These are phyloP conservation scores for Radopholus similis DNA, from an alignment of 1,140 invertebrate genomes.

Conservation along the genomic window DNA sequence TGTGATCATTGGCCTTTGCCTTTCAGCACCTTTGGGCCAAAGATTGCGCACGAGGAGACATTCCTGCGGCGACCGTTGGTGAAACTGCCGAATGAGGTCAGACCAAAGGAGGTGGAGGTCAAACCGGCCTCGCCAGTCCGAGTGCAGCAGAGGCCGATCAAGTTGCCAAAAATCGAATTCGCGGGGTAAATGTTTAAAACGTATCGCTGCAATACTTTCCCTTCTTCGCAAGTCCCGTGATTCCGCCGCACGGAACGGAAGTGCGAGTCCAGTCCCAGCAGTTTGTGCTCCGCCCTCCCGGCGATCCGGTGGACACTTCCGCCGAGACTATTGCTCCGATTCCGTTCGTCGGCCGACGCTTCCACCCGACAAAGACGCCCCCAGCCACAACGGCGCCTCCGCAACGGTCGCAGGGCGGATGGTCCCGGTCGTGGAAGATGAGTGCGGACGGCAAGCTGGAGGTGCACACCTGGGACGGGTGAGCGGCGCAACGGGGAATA, in stretches of 20 bases:
- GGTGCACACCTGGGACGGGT: constrained; percentile 6
- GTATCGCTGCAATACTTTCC: background rate
- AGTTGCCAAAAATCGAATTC: background rate
- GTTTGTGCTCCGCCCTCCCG: background rate
- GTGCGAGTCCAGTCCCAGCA: background rate
- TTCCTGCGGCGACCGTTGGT: too few relatives aligned
- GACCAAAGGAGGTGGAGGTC: too few relatives aligned
- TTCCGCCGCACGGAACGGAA: background rate
- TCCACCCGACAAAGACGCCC: background rate
- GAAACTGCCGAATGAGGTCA: too few relatives aligned
- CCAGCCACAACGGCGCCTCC: background rate
- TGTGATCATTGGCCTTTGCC: too few relatives aligned
- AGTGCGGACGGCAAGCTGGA: background rate
- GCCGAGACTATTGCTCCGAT: background rate
- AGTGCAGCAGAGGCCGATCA: background rate
- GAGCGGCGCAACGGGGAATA: background rate
- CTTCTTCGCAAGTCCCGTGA: too few relatives aligned
- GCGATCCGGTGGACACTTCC: background rate
- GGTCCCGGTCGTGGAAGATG: constrained; percentile 5
- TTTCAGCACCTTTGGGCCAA: too few relatives aligned
- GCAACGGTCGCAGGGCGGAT: background rate
- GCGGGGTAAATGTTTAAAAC: too few relatives aligned
- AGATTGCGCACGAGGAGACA: too few relatives aligned
- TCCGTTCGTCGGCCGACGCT: background rate
- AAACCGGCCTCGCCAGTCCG: background rate